phyloP scores from a whole-genome alignment of 2,888 invertebrate species.

The Antitype chi region DNA sequence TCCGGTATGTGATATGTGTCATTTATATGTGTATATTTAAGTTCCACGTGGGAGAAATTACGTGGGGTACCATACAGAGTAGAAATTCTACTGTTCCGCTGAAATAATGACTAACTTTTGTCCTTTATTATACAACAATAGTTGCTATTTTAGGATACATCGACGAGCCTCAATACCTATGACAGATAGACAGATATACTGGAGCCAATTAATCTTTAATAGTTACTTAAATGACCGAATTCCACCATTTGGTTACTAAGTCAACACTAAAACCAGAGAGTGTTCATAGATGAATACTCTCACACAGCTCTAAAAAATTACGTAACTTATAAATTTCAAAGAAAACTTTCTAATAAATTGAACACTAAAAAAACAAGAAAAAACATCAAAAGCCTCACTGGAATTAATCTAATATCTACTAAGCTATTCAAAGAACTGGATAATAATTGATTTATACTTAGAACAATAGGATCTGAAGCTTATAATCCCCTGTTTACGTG shows the following conservation, averaged over 20 bases:
- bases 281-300: neutral
- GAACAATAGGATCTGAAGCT: neutral
- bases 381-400: constrained; percentile 23
- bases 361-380: constrained; percentile 3
- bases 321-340: neutral
- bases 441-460: constrained; percentile 6
- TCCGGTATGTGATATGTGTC: too few species aligned
- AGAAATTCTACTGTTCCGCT: neutral
- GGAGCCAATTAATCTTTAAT: neutral
- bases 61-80: neutral
- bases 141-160: neutral
- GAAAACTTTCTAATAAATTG: constrained; percentile 21
- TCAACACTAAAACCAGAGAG: neutral
- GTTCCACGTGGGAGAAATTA: neutral
- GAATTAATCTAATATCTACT: constrained; percentile 18
- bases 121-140: neutral
- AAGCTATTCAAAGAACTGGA: constrained; percentile 1
- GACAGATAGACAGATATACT: neutral
- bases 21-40: neutral
- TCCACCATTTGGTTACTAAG: neutral
- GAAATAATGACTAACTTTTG: neutral
- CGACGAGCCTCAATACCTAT: neutral
- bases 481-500: constrained; percentile 24
- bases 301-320: neutral
- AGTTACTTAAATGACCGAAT: constrained; percentile 1